A percentile compares a stretch with the other conserved stretches of the same genome.
Conservation (phyloP, 2,888 invertebrate genomes). For the Belgica antarctica region DNA sequence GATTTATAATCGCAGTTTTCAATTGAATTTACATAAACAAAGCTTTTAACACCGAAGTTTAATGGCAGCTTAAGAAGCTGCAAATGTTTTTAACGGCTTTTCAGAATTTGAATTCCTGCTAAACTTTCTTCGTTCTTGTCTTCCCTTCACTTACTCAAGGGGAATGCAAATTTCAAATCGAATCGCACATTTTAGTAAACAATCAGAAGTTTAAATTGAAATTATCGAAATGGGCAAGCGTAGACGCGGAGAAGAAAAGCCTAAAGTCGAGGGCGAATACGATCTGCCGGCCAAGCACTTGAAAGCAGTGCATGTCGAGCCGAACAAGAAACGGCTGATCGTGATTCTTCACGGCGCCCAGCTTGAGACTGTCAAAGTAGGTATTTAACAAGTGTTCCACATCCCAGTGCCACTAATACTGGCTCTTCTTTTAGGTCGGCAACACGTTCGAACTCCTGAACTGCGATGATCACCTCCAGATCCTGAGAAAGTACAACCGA, state of each 20-base stretch:
- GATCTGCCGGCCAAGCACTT: conserved; percentile 77
- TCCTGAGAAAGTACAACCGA: conserved; percentile 80
- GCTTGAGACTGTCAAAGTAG: conserved; percentile 92
- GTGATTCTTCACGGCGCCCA: conserved; percentile 92
- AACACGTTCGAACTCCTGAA: conserved; percentile 86
- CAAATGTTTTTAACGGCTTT: no score
- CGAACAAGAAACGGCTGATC: conserved; percentile 86
- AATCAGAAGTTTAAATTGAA: not conserved
- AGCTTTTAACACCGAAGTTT: no score
- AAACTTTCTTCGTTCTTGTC: no score
- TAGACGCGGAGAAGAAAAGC: conserved; percentile 56
- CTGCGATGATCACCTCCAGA: conserved; percentile 86
- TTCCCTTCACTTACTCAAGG: no score
- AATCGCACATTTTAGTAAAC: not conserved
- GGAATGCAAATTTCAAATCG: no score
- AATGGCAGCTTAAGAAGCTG: no score
- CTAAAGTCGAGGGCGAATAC: conserved; percentile 69
- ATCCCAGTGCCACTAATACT: conserved; percentile 48
- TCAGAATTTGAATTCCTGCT: no score
- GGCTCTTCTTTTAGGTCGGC: conserved; percentile 65
- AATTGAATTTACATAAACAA: no score
- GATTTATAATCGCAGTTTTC: no score
- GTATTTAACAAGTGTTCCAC: conserved; percentile 43
- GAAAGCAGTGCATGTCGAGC: conserved; percentile 72
- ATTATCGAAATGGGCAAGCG: conserved; percentile 52